Conservation (phyloP, 2,888 invertebrate species). For the Hydroisotoma schaefferi region DNA sequence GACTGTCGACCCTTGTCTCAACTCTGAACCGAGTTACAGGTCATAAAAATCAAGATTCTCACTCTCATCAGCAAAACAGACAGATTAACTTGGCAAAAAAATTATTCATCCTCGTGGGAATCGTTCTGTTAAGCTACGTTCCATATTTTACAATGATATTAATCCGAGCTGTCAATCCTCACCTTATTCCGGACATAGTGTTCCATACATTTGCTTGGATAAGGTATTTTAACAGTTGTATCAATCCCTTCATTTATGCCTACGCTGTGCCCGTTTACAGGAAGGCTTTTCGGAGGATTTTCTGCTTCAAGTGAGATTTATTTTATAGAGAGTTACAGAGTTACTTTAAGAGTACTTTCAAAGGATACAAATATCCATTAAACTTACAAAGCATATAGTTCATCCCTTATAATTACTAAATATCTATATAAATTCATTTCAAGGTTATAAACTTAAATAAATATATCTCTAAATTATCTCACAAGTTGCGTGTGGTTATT, state of each 20-base stretch:
- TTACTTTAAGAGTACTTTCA: too few relatives aligned
- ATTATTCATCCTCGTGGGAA: constrained; percentile 31
- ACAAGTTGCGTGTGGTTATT: too few relatives aligned
- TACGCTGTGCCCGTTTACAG: constrained; percentile 35
- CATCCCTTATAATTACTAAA: too few relatives aligned
- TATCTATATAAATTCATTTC: too few relatives aligned
- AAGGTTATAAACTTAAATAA: too few relatives aligned
- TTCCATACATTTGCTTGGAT: constrained; percentile 35
- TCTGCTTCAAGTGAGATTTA: too few relatives aligned
- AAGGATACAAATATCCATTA: too few relatives aligned
- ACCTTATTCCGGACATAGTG: constrained; percentile 8
- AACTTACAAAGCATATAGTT: too few relatives aligned
- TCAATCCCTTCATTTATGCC: constrained; percentile 39
- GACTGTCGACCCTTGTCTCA: neutral
- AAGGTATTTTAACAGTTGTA: constrained; percentile 36
- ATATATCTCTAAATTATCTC: too few relatives aligned
- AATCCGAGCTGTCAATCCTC: constrained; percentile 25
- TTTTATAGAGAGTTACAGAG: too few relatives aligned
- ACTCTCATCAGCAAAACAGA: neutral
- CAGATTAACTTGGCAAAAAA: constrained; percentile 19
- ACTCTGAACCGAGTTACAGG: too few relatives aligned
- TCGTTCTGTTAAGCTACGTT: constrained; percentile 27
- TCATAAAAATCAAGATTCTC: neutral
- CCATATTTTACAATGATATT: constrained; percentile 38
- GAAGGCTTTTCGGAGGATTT: constrained; percentile 28